Evolutionary conservation across 2,113 vertebrate genomes (phyloP).

Genomic region (Nansenia antarctica): DNA sequence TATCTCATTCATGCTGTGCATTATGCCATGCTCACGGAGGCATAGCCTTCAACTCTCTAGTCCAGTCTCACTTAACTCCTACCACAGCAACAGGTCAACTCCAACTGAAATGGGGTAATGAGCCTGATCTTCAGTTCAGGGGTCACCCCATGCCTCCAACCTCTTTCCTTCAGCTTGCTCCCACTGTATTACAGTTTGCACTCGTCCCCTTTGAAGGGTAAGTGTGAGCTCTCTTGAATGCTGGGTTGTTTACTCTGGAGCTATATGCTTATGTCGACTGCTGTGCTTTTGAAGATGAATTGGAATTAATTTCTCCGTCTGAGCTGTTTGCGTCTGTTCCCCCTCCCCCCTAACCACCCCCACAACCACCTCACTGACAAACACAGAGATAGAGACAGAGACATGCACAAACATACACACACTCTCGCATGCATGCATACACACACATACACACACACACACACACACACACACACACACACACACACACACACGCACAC

Average conservation of each 20-base stretch:
- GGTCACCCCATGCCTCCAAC: neutral
- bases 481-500: neutral
- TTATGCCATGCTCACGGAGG: neutral
- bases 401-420: neutral
- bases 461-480: neutral
- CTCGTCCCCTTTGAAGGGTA: neutral
- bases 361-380: neutral
- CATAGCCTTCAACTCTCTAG: neutral
- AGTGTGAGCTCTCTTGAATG: neutral
- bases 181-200: neutral
- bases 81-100: too few relatives aligned
- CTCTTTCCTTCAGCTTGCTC: neutral
- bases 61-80: too few relatives aligned
- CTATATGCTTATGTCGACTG: neutral
- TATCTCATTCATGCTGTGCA: too few relatives aligned
- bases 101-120: too few relatives aligned
- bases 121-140: neutral
- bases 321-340: neutral
- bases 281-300: neutral
- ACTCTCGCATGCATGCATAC: neutral
- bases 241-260: neutral
- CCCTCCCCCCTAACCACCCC: neutral
- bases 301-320: neutral
- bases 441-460: conserved; percentile 1
- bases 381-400: neutral